Base-by-base conservation (phyloP, 2,888 invertebrate genomes). In the Euproctis similis region DNA sequence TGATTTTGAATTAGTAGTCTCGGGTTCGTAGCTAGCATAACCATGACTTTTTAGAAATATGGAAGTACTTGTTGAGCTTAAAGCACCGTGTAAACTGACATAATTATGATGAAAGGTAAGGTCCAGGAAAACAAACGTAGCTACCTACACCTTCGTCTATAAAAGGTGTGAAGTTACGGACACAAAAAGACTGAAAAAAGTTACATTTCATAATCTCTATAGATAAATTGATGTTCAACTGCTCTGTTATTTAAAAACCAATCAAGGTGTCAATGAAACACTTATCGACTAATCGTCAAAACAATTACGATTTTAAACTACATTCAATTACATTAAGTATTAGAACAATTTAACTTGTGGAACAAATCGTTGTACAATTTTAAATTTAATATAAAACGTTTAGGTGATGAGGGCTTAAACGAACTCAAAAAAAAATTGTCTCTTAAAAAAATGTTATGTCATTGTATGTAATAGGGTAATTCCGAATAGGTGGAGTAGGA, bases 381-480 rank as follows among this genome's bases (percentile, higher is more conserved):
- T 51, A 61, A 54, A 52, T 64, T 64, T n/a, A 64, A 70, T 75
- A 67, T 65, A 66, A 67, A 74, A 59, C 72, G 72, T 73, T 82
- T 80, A 80, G 53, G 59, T 78, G 76, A 80, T 81, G 65, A 74
- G 60, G 57, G 76, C 67, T 65, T 68, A 59, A 61, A 61, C 67
- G 60, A 61, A 67, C 56, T 53, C n/a, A n/a, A n/a, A n/a, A 62
- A 42, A 60, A 62, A 60, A 59, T 60, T 66, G 66, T 70, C 65
- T 58, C 54, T 45, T 45, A 61, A 68, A 77, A n/a, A 81, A 80
- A 59, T 60, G 73, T 73, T 64, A 48, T 69, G 81, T 84, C 82
- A 84, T 81, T 63, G 69, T 53, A 61, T 44, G 71, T 81, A 82
- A 84, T 82, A n/a, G 77, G 78, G 67, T 73, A 73, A 80, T 71